A percentile compares a stretch with the other conserved stretches of the same genome.
Evolutionary conservation across 2,888 invertebrate species (phyloP).

Genomic region (Stenotaenia linearis): DNA sequence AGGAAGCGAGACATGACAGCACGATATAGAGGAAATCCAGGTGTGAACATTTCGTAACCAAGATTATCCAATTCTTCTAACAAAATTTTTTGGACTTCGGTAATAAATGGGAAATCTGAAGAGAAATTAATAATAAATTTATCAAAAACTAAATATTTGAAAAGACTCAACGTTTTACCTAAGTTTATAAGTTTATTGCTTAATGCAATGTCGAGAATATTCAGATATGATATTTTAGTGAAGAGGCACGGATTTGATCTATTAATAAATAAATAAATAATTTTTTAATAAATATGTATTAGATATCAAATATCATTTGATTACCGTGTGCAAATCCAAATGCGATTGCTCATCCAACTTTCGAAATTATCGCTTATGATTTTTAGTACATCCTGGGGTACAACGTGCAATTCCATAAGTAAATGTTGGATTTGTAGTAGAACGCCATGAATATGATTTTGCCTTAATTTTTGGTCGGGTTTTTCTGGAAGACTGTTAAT

Average conservation of each 20-base stretch:
- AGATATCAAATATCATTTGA: background rate
- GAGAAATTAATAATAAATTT: background rate
- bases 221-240: conserved; percentile 30
- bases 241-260: conserved; percentile 33
- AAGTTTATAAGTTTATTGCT: conserved; percentile 8
- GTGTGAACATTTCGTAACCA: background rate
- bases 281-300: background rate
- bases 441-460: conserved; percentile 62
- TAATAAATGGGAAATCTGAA: background rate
- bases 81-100: background rate
- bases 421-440: conserved; percentile 50
- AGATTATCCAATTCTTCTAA: background rate
- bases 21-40: background rate
- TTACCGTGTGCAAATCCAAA: conserved; percentile 27
- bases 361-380: background rate
- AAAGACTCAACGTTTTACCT: conserved; percentile 1
- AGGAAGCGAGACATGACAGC: background rate
- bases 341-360: background rate
- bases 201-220: conserved; percentile 33
- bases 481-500: conserved; percentile 44
- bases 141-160: background rate
- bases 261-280: too few relatives aligned
- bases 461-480: conserved; percentile 44
- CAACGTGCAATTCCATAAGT: background rate
- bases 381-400: background rate